Percentiles rank a stretch among this genome's conserved stretches.
Evolutionary conservation across 1,140 invertebrate species (phyloP).

Genomic region (Aporrectodea caliginosa): DNA sequence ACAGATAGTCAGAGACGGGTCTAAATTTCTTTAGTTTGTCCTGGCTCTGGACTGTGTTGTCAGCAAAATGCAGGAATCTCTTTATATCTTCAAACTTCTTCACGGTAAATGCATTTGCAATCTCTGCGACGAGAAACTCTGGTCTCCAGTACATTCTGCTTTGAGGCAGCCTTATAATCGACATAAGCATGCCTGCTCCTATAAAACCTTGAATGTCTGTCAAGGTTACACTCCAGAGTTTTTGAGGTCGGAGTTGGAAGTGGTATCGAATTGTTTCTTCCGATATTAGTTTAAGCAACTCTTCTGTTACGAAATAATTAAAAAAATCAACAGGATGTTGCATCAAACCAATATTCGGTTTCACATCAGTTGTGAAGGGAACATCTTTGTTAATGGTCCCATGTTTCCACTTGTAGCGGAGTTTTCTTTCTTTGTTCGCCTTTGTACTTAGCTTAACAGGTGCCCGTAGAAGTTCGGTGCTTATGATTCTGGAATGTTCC

Average conservation of each 20-base stretch:
- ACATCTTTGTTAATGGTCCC: no score
- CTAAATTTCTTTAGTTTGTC: constrained; percentile 52
- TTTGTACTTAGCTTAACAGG: no score
- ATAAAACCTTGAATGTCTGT: background rate
- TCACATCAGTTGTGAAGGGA: no score
- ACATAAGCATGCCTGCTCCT: background rate
- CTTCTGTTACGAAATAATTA: background rate
- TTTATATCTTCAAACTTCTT: constrained; percentile 37
- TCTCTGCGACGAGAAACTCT: constrained; percentile 30
- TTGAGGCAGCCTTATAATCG: background rate
- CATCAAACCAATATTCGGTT: no score
- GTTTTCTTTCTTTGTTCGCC: no score
- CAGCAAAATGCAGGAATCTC: constrained; percentile 36
- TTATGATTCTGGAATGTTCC: no score
- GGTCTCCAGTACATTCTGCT: constrained; percentile 39
- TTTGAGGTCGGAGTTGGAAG: background rate
- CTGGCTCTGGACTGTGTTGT: constrained; percentile 41
- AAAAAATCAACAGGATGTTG: background rate
- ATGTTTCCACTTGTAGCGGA: no score
- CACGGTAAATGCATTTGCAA: constrained; percentile 37
- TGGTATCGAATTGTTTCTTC: background rate
- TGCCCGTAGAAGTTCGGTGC: no score
- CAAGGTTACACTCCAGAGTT: background rate
- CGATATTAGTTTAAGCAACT: background rate
- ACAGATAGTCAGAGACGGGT: constrained; percentile 37